Percentiles rank a stretch among this genome's conserved stretches.
Evolutionary conservation across 2,888 invertebrate species (phyloP).

Genomic region (Melieria crassipennis): DNA sequence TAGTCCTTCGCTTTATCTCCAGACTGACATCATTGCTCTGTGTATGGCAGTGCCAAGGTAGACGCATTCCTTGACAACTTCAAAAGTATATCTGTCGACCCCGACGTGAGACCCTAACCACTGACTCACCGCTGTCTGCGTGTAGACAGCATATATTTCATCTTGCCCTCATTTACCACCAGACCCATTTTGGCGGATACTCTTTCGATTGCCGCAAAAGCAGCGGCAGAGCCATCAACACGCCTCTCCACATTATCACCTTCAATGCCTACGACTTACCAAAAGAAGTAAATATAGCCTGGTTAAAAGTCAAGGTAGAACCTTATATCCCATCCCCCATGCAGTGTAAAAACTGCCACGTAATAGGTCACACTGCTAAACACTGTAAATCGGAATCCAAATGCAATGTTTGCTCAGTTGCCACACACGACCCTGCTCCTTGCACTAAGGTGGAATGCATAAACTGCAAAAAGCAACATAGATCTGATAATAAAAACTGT

Average conservation of each 20-base stretch:
- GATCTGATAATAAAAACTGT: conserved; percentile 9
- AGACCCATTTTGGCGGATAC: no score
- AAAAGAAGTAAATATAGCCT: conserved; percentile 17
- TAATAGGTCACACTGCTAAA: conserved; percentile 2
- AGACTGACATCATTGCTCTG: no score
- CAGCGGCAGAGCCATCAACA: conserved; percentile 7
- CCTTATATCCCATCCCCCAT: not conserved
- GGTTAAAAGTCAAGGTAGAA: conserved; percentile 25
- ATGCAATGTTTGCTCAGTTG: conserved; percentile 7
- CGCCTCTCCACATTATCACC: conserved; percentile 23
- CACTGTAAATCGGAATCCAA: conserved; percentile 16
- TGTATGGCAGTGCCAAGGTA: no score
- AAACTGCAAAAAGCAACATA: conserved; percentile 12
- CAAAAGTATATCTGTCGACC: no score
- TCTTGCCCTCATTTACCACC: no score
- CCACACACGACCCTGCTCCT: conserved; percentile 9
- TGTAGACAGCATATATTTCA: no score
- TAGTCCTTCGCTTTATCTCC: no score
- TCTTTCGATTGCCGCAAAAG: no score
- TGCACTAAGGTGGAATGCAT: conserved; percentile 21
- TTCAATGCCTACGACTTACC: conserved; percentile 24
- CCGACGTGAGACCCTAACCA: no score
- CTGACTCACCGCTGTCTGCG: no score
- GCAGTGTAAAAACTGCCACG: conserved; percentile 27
- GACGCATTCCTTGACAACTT: no score